phyloP scores from a whole-genome alignment of 1,140 invertebrate species.

The Bilobella aurantiaca region DNA sequence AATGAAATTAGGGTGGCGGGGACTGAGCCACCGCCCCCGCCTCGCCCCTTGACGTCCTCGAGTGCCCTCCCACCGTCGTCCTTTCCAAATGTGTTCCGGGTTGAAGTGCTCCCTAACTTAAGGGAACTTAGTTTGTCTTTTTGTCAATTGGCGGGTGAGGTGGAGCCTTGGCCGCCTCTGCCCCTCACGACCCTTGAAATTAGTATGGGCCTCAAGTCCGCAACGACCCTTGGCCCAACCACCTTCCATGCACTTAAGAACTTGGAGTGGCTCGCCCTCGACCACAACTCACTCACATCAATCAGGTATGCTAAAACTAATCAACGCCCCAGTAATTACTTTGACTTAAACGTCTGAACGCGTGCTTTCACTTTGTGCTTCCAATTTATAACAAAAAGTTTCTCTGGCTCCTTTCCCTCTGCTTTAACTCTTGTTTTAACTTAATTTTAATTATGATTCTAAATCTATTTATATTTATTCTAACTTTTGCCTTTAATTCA shows the following conservation, averaged over 20 bases:
- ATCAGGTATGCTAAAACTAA: constrained; percentile 45
- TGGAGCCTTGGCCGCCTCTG: constrained; percentile 59
- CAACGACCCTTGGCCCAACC: constrained; percentile 56
- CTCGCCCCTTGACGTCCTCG: too few species aligned
- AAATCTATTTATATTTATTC: too few species aligned
- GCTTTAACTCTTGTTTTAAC: too few species aligned
- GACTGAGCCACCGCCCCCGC: not conserved
- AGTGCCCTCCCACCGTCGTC: not conserved
- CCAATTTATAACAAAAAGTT: too few species aligned
- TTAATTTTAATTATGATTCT: too few species aligned
- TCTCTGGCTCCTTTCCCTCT: too few species aligned
- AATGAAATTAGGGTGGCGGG: not conserved
- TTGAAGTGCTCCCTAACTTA: constrained; percentile 46
- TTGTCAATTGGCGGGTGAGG: constrained; percentile 67
- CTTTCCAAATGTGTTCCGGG: constrained; percentile 24
- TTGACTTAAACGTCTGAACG: too few species aligned
- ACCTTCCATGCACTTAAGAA: constrained; percentile 56
- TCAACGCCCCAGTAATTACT: too few species aligned
- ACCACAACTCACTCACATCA: constrained; percentile 72
- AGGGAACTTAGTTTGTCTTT: constrained; percentile 79
- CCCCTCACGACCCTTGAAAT: constrained; percentile 71
- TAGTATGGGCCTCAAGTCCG: constrained; percentile 68
- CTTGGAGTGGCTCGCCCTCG: constrained; percentile 71
- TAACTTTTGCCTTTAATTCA: too few species aligned
- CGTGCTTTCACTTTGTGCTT: too few species aligned